These are phyloP conservation scores for Barnardius zonarius DNA, from an alignment of 2,113 vertebrate genomes.

Conservation along the genomic window DNA sequence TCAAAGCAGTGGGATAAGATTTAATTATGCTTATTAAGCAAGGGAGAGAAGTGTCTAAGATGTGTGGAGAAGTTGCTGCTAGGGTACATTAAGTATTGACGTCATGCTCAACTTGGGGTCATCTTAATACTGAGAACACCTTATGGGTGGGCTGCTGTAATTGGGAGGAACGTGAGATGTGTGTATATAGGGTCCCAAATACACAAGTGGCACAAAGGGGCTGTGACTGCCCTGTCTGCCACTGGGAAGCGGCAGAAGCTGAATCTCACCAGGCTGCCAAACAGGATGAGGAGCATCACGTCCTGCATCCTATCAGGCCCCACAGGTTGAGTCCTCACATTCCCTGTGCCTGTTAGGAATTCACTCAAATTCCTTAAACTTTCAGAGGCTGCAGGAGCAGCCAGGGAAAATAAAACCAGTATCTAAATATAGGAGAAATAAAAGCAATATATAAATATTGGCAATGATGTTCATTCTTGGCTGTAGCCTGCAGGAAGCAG, in stretches of 20 bases:
- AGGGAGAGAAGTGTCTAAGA: background rate
- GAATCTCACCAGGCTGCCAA: background rate
- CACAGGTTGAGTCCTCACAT: background rate
- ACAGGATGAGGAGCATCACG: background rate
- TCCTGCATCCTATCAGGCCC: rapidly evolving
- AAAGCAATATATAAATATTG: background rate
- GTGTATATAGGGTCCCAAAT: background rate
- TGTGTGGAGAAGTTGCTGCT: background rate
- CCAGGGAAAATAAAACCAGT: background rate
- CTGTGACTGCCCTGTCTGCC: background rate
- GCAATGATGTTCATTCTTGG: background rate
- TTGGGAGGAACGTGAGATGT: background rate
- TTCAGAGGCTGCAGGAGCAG: background rate
- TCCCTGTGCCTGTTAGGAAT: background rate
- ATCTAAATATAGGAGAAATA: background rate
- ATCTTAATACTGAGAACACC: background rate
- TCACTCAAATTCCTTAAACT: background rate
- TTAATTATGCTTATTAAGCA: background rate
- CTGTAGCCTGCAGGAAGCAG: background rate
- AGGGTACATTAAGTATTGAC: rapidly evolving
- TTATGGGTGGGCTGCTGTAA: background rate
- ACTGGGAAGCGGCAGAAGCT: background rate
- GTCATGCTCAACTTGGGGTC: rapidly evolving
- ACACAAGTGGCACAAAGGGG: background rate
- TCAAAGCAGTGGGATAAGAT: background rate